Percentiles rank a stretch among this genome's conserved stretches.
phyloP scores from a whole-genome alignment of 2,797 vertebrate genomes.

The Alectoris magna region DNA sequence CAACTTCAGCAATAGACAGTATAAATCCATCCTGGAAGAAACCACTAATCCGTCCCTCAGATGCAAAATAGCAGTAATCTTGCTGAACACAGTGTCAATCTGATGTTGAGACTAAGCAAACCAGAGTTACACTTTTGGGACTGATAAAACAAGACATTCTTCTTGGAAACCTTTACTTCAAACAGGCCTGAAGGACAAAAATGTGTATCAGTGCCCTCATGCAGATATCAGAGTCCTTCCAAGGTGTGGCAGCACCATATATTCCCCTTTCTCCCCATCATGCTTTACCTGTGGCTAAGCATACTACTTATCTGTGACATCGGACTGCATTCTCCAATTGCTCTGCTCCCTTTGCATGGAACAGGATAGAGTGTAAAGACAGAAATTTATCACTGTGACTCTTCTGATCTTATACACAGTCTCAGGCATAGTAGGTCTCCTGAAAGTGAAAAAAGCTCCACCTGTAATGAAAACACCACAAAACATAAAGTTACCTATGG shows the following conservation, averaged over 20 bases:
- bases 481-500: not conserved
- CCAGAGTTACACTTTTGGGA: not conserved
- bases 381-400: not conserved
- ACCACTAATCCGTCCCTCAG: not conserved
- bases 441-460: not conserved
- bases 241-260: not conserved
- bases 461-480: not conserved
- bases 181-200: not conserved
- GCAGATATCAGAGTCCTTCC: not conserved
- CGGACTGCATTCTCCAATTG: not conserved
- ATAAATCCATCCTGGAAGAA: not conserved
- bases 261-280: not conserved
- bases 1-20: not conserved
- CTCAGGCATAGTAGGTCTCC: not conserved
- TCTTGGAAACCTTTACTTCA: not conserved
- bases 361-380: not conserved
- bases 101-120: not conserved
- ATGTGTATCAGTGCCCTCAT: not conserved
- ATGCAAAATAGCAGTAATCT: not conserved
- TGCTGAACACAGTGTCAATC: not conserved
- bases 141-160: not conserved
- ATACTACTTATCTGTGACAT: not conserved
- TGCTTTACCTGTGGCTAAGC: not conserved
- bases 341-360: not conserved
- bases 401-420: not conserved